Conservation (phyloP, 2,797 vertebrate genomes). For the Brotula barbata region DNA sequence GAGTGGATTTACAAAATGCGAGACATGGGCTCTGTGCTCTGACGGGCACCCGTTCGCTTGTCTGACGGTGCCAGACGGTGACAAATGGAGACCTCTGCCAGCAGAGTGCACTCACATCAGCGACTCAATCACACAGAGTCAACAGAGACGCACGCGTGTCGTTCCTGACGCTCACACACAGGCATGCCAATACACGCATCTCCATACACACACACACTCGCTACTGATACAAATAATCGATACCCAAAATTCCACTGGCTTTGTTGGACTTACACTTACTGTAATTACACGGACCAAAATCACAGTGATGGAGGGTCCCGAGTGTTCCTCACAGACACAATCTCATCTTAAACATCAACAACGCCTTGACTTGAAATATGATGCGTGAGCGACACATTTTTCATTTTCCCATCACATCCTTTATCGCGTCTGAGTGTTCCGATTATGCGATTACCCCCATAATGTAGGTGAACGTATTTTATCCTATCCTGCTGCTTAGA, state of each 20-base stretch:
- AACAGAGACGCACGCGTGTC: constrained; percentile 61
- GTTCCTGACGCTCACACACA: constrained; percentile 32
- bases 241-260: too few species aligned
- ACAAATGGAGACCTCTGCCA: constrained; percentile 65
- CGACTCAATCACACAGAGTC: constrained; percentile 76
- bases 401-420: constrained; percentile 42
- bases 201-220: constrained; percentile 13
- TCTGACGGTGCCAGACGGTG: constrained; percentile 61
- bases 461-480: constrained; percentile 42
- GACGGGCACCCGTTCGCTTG: constrained; percentile 34
- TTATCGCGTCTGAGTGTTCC: constrained; percentile 39
- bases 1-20: constrained; percentile 73
- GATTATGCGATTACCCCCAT: constrained; percentile 58
- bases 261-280: too few species aligned
- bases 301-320: constrained; percentile 37
- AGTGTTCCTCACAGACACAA: constrained; percentile 28
- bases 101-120: constrained; percentile 61
- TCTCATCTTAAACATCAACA: constrained; percentile 36
- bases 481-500: constrained; percentile 41
- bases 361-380: constrained; percentile 16
- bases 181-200: constrained; percentile 43
- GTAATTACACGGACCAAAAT: constrained; percentile 35
- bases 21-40: constrained; percentile 59
- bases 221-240: too few species aligned
- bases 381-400: constrained; percentile 33